Base-by-base conservation (phyloP, 2,113 vertebrate genomes). In the Chaetodon trifascialis region DNA sequence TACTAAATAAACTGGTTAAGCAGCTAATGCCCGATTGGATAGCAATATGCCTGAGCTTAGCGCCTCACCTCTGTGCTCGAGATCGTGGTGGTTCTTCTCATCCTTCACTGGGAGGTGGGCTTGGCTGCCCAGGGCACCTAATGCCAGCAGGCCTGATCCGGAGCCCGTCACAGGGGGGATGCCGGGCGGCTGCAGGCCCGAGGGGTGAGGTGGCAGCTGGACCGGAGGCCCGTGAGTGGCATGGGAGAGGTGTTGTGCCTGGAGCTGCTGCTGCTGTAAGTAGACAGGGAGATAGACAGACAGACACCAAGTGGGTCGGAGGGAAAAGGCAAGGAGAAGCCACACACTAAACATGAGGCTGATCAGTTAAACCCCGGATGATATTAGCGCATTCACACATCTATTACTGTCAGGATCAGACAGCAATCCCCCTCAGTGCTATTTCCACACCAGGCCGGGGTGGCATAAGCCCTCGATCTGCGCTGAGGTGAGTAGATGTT, bases 261-360 rank as follows among this genome's bases (percentile, higher is more conserved):
- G 97, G 90, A 99, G 97, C 91, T 99, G 98, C 95, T 99, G 98
- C 94, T 99, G 98, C 98, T 99, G 96, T 44, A 93, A 95, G 81
- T 75, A 84, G 47, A 92, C 75, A 91, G n/a, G 82, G 56, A 85
- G 15, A 78, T 4, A 80, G 71, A 87, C 85, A 91, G 75, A 92
- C 80, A 94, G 40, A 94, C 73, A 89, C 74, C 87, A 30, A 94
- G 90, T 94, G 93, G 92, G 93, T 94, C 75, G 21, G 88, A 83
- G 86, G 77, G 89, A 89, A 87, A 88, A 73, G 72, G 54, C 82
- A 69, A 74, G 49, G 36, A 62, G 79, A 87, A 88, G 73, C 69
- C 76, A 47, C 65, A 67, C 40, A 56, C 79, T 82, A 78, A 80
- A 86, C 86, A 79, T 17, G 38, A 70, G 56, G 72, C 80, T 75